phyloP scores from a whole-genome alignment of 2,888 invertebrate species.

The Malthinus flaveolus region DNA sequence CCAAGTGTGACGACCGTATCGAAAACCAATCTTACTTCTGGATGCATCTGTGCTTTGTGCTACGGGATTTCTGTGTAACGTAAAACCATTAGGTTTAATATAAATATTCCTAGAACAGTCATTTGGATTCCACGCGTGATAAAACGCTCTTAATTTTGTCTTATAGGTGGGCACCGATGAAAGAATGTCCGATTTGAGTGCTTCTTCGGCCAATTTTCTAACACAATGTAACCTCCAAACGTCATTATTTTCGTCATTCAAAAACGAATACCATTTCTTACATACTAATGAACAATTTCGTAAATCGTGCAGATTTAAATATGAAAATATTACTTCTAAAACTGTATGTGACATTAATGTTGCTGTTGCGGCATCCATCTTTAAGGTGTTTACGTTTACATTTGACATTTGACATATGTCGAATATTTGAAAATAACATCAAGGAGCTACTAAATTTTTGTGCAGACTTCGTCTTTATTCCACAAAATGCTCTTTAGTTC shows the following conservation, averaged over 20 bases:
- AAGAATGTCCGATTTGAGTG: slow-evolving; percentile 87
- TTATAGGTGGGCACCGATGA: slow-evolving; percentile 88
- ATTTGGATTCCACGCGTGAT: slow-evolving; percentile 95
- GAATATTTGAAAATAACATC: slow-evolving; percentile 4
- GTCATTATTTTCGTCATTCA: slow-evolving; percentile 92
- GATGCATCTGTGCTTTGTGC: slow-evolving; percentile 98
- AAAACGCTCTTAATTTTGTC: slow-evolving; percentile 90
- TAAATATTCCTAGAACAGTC: slow-evolving; percentile 97
- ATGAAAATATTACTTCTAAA: slow-evolving; percentile 89
- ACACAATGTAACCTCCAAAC: slow-evolving; percentile 93
- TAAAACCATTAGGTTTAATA: slow-evolving; percentile 95
- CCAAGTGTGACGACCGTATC: slow-evolving; percentile 94
- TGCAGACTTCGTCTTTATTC: no score
- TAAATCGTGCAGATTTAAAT: slow-evolving; percentile 83
- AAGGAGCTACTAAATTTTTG: background rate
- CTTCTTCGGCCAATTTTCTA: slow-evolving; percentile 82
- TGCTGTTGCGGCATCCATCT: slow-evolving; percentile 62
- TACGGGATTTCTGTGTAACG: slow-evolving; percentile 95
- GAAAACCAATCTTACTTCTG: slow-evolving; percentile 87
- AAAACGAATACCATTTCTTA: slow-evolving; percentile 87
- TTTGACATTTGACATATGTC: slow-evolving; percentile 27
- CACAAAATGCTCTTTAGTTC: no score
- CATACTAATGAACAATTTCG: slow-evolving; percentile 90
- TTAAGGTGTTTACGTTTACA: slow-evolving; percentile 32
- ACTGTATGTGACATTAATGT: slow-evolving; percentile 76